These are phyloP conservation scores for Polietes domitor DNA, from an alignment of 2,888 invertebrate species.

Conservation along the genomic window DNA sequence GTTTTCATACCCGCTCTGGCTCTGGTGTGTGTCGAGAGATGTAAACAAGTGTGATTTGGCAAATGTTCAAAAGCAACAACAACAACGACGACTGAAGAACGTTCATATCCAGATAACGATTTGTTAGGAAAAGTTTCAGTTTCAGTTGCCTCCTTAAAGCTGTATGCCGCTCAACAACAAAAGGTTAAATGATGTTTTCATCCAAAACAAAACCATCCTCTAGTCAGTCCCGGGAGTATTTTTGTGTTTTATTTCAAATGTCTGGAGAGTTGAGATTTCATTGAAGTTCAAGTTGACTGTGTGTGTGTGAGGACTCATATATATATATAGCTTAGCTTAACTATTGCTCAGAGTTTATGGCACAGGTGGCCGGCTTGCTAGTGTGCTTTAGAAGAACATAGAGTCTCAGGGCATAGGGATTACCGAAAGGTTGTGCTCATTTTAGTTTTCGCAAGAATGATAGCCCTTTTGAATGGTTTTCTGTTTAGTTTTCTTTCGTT, in stretches of 20 bases:
- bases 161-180: neutral
- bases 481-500: too few species aligned
- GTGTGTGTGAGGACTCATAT: neutral
- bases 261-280: constrained; percentile 26
- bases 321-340: neutral
- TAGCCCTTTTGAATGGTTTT: neutral
- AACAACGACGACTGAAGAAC: neutral
- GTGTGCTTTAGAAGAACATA: too few species aligned
- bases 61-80: constrained; percentile 15
- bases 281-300: neutral
- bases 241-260: constrained; percentile 12
- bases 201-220: too few species aligned
- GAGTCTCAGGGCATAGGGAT: too few species aligned
- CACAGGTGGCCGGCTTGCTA: neutral
- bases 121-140: neutral
- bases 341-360: neutral
- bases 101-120: neutral
- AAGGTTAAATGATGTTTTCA: constrained; percentile 33
- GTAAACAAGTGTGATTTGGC: constrained; percentile 33
- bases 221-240: constrained; percentile 4
- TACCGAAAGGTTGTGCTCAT: neutral
- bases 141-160: too few species aligned
- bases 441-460: neutral
- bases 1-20: neutral
- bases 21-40: neutral